phyloP scores from a whole-genome alignment of 2,888 invertebrate species.

The Cremastinae sp. region DNA sequence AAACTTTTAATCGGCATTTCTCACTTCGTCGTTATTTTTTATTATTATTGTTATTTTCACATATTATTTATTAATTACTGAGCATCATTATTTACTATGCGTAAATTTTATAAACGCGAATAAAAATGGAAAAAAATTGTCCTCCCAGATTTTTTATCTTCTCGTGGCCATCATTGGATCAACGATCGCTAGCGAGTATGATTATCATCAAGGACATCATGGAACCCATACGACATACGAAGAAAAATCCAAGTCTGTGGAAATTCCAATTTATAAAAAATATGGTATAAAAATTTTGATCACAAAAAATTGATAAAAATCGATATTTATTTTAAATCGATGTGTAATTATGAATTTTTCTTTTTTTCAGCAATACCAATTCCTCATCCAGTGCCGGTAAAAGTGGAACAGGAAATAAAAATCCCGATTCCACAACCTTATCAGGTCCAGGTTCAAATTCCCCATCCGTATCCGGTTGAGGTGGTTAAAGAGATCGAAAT shows the following conservation, averaged over 20 bases:
- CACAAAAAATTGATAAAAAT: background rate
- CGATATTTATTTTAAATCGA: background rate
- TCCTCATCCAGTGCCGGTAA: constrained; percentile 82
- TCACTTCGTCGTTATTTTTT: no score
- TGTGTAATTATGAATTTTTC: background rate
- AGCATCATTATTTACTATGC: no score
- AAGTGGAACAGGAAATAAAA: constrained; percentile 81
- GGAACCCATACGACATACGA: constrained; percentile 74
- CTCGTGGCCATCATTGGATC: constrained; percentile 60
- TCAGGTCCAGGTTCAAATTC: constrained; percentile 81
- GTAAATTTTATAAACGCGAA: no score
- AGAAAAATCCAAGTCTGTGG: constrained; percentile 73
- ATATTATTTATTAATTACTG: no score
- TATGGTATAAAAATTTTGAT: constrained; percentile 68
- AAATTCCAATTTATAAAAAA: constrained; percentile 77
- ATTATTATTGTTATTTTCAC: no score
- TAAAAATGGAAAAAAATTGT: background rate
- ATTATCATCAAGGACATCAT: constrained; percentile 62
- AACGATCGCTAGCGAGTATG: constrained; percentile 68
- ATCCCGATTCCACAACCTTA: constrained; percentile 83
- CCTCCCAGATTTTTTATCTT: constrained; percentile 31
- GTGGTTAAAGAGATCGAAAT: constrained; percentile 82
- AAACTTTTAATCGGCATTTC: no score
- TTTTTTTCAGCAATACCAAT: constrained; percentile 81
- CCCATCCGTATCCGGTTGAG: constrained; percentile 79